Percentiles rank a stretch among this genome's conserved stretches.
Conservation (phyloP, 2,113 vertebrate species). For the Ovibos moschatus region DNA sequence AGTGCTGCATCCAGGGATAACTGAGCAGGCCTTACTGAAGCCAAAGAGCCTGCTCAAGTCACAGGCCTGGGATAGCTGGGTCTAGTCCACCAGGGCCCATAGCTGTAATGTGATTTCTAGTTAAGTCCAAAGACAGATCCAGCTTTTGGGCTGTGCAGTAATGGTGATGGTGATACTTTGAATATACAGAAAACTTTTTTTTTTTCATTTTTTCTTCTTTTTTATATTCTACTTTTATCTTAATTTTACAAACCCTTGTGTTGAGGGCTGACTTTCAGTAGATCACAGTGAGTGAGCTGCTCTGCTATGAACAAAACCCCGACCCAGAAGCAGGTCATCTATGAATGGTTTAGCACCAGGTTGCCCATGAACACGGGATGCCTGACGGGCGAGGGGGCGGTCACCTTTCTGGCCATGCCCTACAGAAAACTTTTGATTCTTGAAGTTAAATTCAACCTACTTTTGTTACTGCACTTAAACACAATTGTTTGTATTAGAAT, state of each 20-base stretch:
- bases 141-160: neutral
- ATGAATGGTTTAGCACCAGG: neutral
- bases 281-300: neutral
- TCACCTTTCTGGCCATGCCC: neutral
- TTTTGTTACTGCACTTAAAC: neutral
- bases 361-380: neutral
- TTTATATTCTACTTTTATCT: neutral
- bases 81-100: neutral
- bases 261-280: neutral
- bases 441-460: neutral
- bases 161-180: neutral
- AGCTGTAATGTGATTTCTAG: neutral
- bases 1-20: neutral
- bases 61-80: neutral
- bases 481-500: neutral
- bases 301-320: neutral
- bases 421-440: neutral
- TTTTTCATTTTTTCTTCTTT: neutral
- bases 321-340: neutral
- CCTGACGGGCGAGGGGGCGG: fast-evolving
- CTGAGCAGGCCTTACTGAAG: neutral
- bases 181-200: neutral
- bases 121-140: neutral
- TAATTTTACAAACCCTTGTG: neutral
- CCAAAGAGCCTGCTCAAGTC: neutral